These are phyloP conservation scores for Thoracochromis brauschi DNA, from an alignment of 2,113 vertebrate genomes.

Conservation along the genomic window DNA sequence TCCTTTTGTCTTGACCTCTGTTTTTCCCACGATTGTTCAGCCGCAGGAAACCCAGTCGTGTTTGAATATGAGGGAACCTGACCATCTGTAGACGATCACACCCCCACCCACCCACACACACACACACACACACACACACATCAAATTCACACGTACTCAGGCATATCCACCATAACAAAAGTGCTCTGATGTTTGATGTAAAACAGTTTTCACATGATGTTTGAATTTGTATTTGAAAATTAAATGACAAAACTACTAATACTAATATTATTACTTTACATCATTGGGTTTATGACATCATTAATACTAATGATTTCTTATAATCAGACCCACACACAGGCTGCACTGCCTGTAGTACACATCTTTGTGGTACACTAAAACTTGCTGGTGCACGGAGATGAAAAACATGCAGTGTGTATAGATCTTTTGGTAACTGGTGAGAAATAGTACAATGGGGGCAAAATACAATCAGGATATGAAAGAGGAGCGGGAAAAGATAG, in stretches of 20 bases:
- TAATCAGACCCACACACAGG: background rate
- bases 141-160: background rate
- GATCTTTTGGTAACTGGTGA: background rate
- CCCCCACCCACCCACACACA: background rate
- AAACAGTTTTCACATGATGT: background rate
- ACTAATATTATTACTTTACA: background rate
- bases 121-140: background rate
- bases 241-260: background rate
- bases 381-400: background rate
- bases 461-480: conserved; percentile 17
- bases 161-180: background rate
- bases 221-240: background rate
- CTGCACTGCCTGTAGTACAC: background rate
- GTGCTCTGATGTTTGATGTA: background rate
- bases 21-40: conserved; percentile 75
- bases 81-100: conserved; percentile 54
- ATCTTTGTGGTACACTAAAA: background rate
- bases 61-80: conserved; percentile 52
- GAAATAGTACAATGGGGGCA: background rate
- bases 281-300: background rate
- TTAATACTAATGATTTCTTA: background rate
- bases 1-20: conserved; percentile 62
- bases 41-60: conserved; percentile 58
- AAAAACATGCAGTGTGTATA: background rate
- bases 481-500: background rate